Percentiles rank a stretch among this genome's conserved stretches.
Conservation (phyloP, 2,888 invertebrate species). For the Proisotoma minuta region DNA sequence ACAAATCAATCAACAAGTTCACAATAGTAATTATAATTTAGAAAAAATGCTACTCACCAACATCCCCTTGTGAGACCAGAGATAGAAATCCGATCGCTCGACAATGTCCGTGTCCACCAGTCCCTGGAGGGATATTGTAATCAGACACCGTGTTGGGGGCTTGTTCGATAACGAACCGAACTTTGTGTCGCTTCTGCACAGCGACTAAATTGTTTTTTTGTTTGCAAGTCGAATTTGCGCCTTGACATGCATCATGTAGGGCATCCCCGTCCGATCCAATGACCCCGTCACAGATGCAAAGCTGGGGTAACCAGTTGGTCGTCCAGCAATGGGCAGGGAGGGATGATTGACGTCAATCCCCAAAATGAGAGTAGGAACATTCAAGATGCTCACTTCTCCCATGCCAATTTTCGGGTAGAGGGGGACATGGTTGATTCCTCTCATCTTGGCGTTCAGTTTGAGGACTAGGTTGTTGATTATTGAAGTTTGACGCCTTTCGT, state of each 20-base stretch:
- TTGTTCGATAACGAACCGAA: background rate
- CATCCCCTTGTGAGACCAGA: constrained; percentile 51
- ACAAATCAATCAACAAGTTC: background rate
- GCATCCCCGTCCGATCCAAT: constrained; percentile 31
- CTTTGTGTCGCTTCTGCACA: constrained; percentile 60
- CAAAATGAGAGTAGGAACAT: constrained; percentile 51
- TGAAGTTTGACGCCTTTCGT: constrained; percentile 31
- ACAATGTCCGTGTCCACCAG: constrained; percentile 55
- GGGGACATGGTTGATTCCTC: constrained; percentile 49
- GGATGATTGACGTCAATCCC: constrained; percentile 56
- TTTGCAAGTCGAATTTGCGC: constrained; percentile 17
- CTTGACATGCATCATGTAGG: constrained; percentile 34
- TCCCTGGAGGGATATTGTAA: constrained; percentile 55
- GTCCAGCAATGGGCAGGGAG: constrained; percentile 49
- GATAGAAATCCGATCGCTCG: constrained; percentile 53
- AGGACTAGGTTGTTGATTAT: constrained; percentile 49
- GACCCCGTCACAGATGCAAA: constrained; percentile 31
- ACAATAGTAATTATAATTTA: background rate
- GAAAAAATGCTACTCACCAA: background rate
- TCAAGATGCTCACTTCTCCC: constrained; percentile 31
- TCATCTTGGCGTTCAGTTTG: constrained; percentile 53
- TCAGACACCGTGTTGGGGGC: background rate
- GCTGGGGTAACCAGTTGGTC: constrained; percentile 9
- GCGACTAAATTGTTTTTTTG: constrained; percentile 57
- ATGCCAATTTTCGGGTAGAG: background rate